These are phyloP conservation scores for Acanthis flammea DNA, from an alignment of 2,797 vertebrate genomes.

Conservation along the genomic window DNA sequence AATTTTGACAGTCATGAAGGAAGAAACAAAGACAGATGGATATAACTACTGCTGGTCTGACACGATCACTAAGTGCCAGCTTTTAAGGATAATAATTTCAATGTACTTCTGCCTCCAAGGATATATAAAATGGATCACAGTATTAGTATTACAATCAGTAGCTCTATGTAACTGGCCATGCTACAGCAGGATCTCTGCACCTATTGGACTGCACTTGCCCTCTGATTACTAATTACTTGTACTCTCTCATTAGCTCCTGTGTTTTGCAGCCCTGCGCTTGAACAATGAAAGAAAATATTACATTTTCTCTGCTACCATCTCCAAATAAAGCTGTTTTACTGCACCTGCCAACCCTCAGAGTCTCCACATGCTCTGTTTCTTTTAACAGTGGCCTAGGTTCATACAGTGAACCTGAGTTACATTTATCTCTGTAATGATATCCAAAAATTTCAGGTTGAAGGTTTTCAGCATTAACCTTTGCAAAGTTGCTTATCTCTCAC, in stretches of 20 bases:
- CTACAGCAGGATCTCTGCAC: slow-evolving; percentile 42
- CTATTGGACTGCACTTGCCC: slow-evolving; percentile 34
- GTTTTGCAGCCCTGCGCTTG: slow-evolving; percentile 44
- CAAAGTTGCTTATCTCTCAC: slow-evolving; percentile 59
- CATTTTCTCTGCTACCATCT: slow-evolving; percentile 23
- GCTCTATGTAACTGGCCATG: slow-evolving; percentile 9
- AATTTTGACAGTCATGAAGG: not conserved
- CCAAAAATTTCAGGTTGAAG: slow-evolving; percentile 13
- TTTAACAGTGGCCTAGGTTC: slow-evolving; percentile 27
- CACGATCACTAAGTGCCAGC: not conserved
- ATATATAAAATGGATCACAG: slow-evolving; percentile 56
- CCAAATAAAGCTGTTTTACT: slow-evolving; percentile 37
- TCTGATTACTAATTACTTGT: slow-evolving; percentile 31
- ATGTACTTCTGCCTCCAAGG: slow-evolving; percentile 59
- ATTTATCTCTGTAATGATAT: slow-evolving; percentile 57
- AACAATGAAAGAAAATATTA: slow-evolving; percentile 14
- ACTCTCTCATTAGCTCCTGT: slow-evolving; percentile 15
- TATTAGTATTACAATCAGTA: slow-evolving; percentile 54
- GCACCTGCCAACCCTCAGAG: not conserved
- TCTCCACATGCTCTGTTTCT: not conserved
- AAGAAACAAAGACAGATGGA: not conserved
- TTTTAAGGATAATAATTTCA: slow-evolving; percentile 48
- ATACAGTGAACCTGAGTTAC: slow-evolving; percentile 30
- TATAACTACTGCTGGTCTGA: not conserved
- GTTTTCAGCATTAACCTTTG: slow-evolving; percentile 66